A percentile compares a stretch with the other conserved stretches of the same genome.
Evolutionary conservation across 2,797 vertebrate genomes (phyloP).

Genomic region (Pteronotus mesoamericanus): DNA sequence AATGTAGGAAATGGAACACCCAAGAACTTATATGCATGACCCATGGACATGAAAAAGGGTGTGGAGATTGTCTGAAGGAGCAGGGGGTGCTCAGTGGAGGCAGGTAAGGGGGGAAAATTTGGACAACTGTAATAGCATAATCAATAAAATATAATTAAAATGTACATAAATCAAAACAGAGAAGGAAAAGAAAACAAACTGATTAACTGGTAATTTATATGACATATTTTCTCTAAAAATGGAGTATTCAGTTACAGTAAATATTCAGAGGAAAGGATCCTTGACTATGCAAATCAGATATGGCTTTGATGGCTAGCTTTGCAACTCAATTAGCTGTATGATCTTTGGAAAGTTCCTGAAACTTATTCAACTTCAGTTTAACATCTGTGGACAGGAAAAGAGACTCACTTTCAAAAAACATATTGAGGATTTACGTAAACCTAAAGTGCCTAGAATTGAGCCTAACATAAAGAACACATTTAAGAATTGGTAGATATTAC

Average conservation of each 20-base stretch:
- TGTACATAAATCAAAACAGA: neutral
- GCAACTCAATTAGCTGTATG: neutral
- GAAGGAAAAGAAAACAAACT: neutral
- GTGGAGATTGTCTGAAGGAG: too few species aligned
- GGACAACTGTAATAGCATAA: neutral
- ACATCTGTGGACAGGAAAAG: neutral
- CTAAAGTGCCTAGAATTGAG: neutral
- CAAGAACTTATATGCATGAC: too few species aligned
- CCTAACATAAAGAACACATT: neutral
- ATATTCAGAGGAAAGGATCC: neutral
- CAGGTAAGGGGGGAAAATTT: neutral
- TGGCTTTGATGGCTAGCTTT: neutral
- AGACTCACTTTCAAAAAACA: neutral
- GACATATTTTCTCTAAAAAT: neutral
- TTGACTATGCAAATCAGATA: neutral
- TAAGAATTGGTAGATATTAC: neutral
- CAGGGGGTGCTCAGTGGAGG: neutral
- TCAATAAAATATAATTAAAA: neutral
- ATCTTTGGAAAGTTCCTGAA: neutral
- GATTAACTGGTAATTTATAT: neutral
- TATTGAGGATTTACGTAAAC: neutral
- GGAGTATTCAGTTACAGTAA: neutral
- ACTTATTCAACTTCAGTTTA: neutral
- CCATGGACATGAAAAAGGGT: too few species aligned
- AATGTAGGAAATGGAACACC: too few species aligned